A percentile compares a stretch with the other conserved stretches of the same genome.
phyloP scores from a whole-genome alignment of 2,113 vertebrate species.

The Takifugu flavidus region DNA sequence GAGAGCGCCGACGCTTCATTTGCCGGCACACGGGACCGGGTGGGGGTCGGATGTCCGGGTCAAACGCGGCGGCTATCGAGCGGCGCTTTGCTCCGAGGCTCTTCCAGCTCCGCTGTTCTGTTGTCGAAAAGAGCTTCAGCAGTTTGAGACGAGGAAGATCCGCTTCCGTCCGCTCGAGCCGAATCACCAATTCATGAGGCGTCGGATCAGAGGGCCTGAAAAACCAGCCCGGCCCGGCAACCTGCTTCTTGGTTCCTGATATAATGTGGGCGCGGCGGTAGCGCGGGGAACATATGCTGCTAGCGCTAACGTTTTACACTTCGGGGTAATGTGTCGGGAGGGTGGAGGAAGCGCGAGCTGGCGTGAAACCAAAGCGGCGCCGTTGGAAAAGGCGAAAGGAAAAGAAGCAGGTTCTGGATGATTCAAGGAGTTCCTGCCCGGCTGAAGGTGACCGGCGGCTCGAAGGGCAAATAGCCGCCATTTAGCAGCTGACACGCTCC shows the following conservation, averaged over 20 bases:
- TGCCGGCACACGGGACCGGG: constrained; percentile 19
- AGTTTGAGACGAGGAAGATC: constrained; percentile 43
- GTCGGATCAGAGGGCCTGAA: neutral
- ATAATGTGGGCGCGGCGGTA: constrained; percentile 25
- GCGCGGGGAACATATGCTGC: constrained; percentile 40
- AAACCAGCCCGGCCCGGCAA: neutral
- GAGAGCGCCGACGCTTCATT: constrained; percentile 63
- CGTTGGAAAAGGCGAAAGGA: neutral
- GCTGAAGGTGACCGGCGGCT: constrained; percentile 3
- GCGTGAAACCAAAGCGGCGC: too few species aligned
- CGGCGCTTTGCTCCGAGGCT: constrained; percentile 58
- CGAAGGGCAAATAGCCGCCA: neutral
- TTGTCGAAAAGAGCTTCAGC: constrained; percentile 55
- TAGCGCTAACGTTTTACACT: constrained; percentile 36
- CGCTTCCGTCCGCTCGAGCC: constrained; percentile 48
- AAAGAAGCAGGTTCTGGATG: neutral
- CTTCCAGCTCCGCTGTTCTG: constrained; percentile 46
- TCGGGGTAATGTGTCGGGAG: constrained; percentile 36
- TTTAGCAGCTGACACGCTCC: constrained; percentile 20
- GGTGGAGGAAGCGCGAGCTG: constrained; percentile 21
- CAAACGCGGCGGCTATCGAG: constrained; percentile 59
- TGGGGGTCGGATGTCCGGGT: constrained; percentile 35
- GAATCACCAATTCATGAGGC: constrained; percentile 63
- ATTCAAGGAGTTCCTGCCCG: neutral
- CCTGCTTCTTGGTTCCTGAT: constrained; percentile 19